Conservation (phyloP, 2,113 vertebrate species). For the Gobius niger region DNA sequence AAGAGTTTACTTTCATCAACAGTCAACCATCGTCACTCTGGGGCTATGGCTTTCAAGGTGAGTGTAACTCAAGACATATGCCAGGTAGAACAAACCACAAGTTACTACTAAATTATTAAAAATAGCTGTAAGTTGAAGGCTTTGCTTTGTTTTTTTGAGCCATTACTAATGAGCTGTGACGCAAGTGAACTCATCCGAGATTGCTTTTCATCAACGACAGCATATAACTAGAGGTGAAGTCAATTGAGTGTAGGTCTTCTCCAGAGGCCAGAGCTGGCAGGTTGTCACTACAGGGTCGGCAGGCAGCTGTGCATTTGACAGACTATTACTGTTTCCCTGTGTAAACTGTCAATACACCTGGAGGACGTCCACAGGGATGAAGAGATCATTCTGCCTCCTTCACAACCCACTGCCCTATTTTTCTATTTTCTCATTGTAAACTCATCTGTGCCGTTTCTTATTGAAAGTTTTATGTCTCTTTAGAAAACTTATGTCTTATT, state of each 20-base stretch:
- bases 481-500: not conserved
- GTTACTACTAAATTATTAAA: too few species aligned
- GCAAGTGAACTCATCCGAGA: not conserved
- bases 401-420: not conserved
- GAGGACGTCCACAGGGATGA: not conserved
- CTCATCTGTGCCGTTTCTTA: not conserved
- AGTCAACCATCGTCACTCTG: conserved; percentile 83
- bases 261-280: conserved; percentile 40
- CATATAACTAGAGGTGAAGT: conserved; percentile 5
- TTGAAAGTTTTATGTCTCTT: not conserved
- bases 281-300: conserved; percentile 42
- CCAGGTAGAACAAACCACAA: not conserved
- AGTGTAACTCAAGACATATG: not conserved
- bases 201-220: not conserved
- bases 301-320: conserved; percentile 44
- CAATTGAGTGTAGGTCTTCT: conserved; percentile 14
- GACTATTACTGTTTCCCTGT: conserved; percentile 44
- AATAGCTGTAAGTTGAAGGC: not conserved
- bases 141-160: not conserved
- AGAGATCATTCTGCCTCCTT: conserved; percentile 13
- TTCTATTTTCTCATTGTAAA: not conserved
- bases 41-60: conserved; percentile 92
- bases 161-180: not conserved
- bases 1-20: conserved; percentile 90
- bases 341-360: conserved; percentile 36